Evolutionary conservation across 2,888 invertebrate species (phyloP).

Genomic region (Allacma fusca): DNA sequence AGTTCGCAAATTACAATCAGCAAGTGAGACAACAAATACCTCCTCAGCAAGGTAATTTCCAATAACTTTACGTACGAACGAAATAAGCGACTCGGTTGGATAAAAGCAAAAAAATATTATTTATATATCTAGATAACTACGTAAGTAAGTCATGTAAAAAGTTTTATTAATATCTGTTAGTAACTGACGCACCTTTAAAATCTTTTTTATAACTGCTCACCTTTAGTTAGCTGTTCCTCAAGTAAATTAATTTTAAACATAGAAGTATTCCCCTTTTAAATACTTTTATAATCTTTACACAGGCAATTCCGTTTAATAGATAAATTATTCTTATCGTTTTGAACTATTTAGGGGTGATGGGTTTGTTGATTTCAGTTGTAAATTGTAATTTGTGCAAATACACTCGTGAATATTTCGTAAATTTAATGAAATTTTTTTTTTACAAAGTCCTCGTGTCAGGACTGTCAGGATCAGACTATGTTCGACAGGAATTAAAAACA

Average conservation of each 20-base stretch:
- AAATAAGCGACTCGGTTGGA: neutral
- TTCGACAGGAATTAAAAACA: constrained; percentile 34
- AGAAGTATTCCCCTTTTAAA: neutral
- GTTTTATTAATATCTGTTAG: neutral
- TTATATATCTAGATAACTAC: neutral
- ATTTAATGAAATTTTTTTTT: constrained; percentile 18
- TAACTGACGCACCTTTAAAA: constrained; percentile 8
- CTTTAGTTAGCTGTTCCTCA: neutral
- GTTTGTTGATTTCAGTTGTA: neutral
- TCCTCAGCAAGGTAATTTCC: constrained; percentile 43
- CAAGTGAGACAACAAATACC: constrained; percentile 38
- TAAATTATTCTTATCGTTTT: neutral
- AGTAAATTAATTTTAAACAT: neutral
- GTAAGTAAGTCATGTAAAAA: neutral
- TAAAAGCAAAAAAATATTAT: constrained; percentile 1
- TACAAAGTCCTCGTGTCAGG: constrained; percentile 35
- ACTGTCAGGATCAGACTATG: constrained; percentile 33
- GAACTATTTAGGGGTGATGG: constrained; percentile 6
- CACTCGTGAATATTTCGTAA: neutral
- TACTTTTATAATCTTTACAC: neutral
- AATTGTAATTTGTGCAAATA: neutral
- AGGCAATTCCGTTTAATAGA: neutral
- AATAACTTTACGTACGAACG: constrained; percentile 24
- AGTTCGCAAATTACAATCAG: constrained; percentile 37
- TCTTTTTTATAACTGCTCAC: neutral